Evolutionary conservation across 2,888 invertebrate genomes (phyloP).

Genomic region (Anorthoa munda): DNA sequence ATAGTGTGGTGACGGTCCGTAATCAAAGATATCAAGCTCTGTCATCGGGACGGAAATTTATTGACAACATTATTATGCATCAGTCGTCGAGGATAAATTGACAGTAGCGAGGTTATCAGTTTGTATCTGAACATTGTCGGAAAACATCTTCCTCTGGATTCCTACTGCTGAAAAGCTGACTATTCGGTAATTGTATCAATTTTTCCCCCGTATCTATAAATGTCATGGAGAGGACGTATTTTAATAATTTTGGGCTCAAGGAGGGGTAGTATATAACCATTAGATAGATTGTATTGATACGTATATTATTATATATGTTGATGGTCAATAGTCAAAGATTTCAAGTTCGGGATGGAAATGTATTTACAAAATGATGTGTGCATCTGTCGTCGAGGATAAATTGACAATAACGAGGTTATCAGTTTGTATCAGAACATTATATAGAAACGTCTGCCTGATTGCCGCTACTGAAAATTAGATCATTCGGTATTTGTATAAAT

Average conservation of each 20-base stretch:
- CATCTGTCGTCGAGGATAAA: not conserved
- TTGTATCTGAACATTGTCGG: too few relatives aligned
- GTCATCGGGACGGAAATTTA: conserved; percentile 5
- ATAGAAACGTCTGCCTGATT: not conserved
- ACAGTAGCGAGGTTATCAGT: not conserved
- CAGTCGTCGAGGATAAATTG: not conserved
- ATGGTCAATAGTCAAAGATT: conserved; percentile 12
- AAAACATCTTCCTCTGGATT: not conserved
- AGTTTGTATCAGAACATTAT: too few relatives aligned
- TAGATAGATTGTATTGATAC: conserved; percentile 12
- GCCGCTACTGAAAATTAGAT: not conserved
- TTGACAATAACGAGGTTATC: not conserved
- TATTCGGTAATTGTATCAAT: not conserved
- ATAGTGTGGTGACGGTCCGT: not conserved
- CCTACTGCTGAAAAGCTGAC: not conserved
- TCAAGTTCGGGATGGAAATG: not conserved
- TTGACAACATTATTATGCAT: not conserved
- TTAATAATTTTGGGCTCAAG: not conserved
- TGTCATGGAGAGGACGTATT: not conserved
- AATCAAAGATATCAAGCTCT: conserved; percentile 23
- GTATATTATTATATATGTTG: not conserved
- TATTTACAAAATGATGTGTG: not conserved
- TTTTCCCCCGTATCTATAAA: not conserved
- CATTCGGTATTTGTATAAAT: not conserved
- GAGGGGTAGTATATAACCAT: not conserved